A percentile compares a stretch with the other conserved stretches of the same genome.
phyloP scores from a whole-genome alignment of 1,140 invertebrate genomes.

The Drosophila guanche region DNA sequence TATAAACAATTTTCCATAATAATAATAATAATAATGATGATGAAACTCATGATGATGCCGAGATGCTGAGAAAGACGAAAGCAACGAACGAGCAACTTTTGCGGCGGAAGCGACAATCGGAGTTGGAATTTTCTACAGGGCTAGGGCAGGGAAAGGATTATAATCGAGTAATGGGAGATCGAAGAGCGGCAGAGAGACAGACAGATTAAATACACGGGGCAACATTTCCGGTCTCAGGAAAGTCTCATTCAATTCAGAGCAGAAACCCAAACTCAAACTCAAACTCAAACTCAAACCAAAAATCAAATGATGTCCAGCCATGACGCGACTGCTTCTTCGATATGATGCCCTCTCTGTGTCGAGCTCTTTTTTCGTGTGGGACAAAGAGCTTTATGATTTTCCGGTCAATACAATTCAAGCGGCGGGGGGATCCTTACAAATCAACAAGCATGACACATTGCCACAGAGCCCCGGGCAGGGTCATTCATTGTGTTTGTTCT shows the following conservation, averaged over 20 bases:
- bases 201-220: slow-evolving; percentile 64
- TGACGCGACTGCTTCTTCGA: slow-evolving; percentile 58
- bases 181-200: slow-evolving; percentile 54
- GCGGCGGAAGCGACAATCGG: slow-evolving; percentile 51
- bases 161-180: slow-evolving; percentile 64
- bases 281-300: slow-evolving; percentile 2
- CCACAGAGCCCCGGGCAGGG: slow-evolving; percentile 10
- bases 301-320: slow-evolving; percentile 42
- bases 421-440: slow-evolving; percentile 72
- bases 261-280: not conserved
- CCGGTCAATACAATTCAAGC: slow-evolving; percentile 76
- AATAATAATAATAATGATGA: slow-evolving; percentile 25
- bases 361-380: slow-evolving; percentile 6
- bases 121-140: slow-evolving; percentile 30
- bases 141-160: slow-evolving; percentile 57
- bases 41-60: too few relatives aligned
- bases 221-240: slow-evolving; percentile 62
- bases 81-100: slow-evolving; percentile 54
- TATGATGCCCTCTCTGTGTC: slow-evolving; percentile 55
- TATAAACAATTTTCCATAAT: slow-evolving; percentile 76
- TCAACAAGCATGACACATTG: slow-evolving; percentile 80
- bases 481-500: slow-evolving; percentile 13
- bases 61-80: not conserved
- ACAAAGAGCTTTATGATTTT: slow-evolving; percentile 81
- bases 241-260: not conserved